phyloP scores from a whole-genome alignment of 2,113 vertebrate genomes.

The Chaenogobius annularis region DNA sequence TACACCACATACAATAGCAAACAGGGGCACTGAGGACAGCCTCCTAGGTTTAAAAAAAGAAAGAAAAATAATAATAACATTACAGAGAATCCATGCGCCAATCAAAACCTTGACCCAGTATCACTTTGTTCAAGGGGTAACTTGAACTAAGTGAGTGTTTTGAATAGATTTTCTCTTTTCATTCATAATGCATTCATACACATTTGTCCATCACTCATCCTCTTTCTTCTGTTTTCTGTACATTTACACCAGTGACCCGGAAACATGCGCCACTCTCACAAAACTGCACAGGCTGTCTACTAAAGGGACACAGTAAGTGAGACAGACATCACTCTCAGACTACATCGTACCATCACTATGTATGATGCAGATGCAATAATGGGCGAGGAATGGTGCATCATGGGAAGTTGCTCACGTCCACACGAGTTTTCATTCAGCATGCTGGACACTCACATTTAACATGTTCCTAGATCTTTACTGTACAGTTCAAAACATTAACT shows the following conservation, averaged over 20 bases:
- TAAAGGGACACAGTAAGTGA: conserved; percentile 72
- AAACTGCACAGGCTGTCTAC: conserved; percentile 77
- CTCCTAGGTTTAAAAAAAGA: conserved; percentile 67
- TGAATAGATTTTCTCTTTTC: conserved; percentile 52
- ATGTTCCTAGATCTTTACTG: conserved; percentile 69
- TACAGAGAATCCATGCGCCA: conserved; percentile 75
- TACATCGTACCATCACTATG: conserved; percentile 74
- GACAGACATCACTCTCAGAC: conserved; percentile 72
- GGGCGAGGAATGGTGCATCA: conserved; percentile 66
- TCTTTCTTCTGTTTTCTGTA: conserved; percentile 46
- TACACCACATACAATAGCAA: conserved; percentile 81
- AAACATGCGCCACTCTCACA: conserved; percentile 79
- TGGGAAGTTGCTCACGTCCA: conserved; percentile 72
- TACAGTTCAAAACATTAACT: conserved; percentile 75
- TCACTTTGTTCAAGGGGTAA: conserved; percentile 31
- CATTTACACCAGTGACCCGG: conserved; percentile 65
- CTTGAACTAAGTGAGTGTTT: conserved; percentile 17
- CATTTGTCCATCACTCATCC: conserved; percentile 16
- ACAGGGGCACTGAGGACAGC: conserved; percentile 71
- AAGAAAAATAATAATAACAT: conserved; percentile 46
- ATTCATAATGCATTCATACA: conserved; percentile 31
- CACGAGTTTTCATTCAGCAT: conserved; percentile 79
- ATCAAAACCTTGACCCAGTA: conserved; percentile 50
- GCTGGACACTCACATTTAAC: conserved; percentile 74
- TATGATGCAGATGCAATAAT: conserved; percentile 73